Percentiles rank a stretch among this genome's conserved stretches.
phyloP scores from a whole-genome alignment of 2,113 vertebrate genomes.

The Heterochromis multidens region DNA sequence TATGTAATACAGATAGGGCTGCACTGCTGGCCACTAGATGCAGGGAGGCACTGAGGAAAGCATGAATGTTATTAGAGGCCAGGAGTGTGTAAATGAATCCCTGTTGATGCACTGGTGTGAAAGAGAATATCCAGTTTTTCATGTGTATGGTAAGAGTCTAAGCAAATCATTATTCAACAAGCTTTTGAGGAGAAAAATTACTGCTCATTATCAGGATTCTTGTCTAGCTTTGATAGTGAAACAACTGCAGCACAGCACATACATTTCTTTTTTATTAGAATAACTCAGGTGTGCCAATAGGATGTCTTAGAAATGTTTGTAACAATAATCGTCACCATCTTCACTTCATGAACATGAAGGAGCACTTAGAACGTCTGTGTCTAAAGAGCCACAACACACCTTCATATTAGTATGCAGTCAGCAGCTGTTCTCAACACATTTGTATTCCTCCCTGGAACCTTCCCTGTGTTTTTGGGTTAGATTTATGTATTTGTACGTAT shows the following conservation, averaged over 20 bases:
- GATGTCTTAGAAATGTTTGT: neutral
- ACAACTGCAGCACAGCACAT: neutral
- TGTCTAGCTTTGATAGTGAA: neutral
- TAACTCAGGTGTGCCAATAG: neutral
- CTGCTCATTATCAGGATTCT: neutral
- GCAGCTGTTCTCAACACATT: conserved; percentile 5
- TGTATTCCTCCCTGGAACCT: conserved; percentile 26
- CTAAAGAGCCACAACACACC: neutral
- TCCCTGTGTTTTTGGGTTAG: conserved; percentile 16
- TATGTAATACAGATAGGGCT: neutral
- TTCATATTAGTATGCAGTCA: conserved; percentile 21
- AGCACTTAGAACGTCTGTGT: neutral
- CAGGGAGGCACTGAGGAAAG: neutral
- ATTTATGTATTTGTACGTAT: conserved; percentile 45
- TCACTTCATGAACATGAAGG: neutral
- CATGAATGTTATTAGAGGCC: neutral
- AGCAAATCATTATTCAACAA: neutral
- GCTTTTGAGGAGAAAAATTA: neutral
- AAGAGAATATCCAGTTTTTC: neutral
- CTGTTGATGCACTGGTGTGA: neutral
- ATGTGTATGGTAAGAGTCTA: neutral
- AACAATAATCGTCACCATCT: neutral
- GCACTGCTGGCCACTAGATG: neutral
- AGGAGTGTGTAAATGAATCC: neutral
- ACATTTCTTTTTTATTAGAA: neutral